A percentile compares a stretch with the other conserved stretches of the same genome.
Evolutionary conservation across 2,113 vertebrate genomes (phyloP).

Genomic region (Chunga burmeisteri): DNA sequence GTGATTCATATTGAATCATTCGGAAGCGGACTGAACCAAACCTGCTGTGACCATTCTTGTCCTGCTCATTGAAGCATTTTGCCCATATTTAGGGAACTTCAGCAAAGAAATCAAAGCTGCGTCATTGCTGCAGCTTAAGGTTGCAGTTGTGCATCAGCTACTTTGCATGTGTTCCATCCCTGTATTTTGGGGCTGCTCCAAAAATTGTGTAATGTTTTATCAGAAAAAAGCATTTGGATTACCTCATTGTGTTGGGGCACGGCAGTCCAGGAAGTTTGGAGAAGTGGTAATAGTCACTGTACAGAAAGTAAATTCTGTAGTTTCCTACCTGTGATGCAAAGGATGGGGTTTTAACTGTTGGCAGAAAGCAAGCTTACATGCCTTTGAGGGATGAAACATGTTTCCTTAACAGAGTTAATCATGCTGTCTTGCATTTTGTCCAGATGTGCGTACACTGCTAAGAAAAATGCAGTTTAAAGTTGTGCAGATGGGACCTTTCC

Average conservation of each 20-base stretch:
- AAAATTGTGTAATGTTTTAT: neutral
- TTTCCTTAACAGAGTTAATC: neutral
- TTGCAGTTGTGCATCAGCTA: neutral
- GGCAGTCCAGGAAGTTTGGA: neutral
- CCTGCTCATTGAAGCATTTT: neutral
- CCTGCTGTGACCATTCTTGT: neutral
- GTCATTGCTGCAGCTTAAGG: neutral
- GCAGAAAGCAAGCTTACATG: neutral
- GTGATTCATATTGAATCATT: neutral
- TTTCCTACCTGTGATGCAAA: neutral
- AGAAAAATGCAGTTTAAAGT: neutral
- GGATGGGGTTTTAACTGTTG: neutral
- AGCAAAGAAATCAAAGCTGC: neutral
- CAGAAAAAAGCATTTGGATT: neutral
- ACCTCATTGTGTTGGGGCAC: neutral
- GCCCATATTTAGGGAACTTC: neutral
- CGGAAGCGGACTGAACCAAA: neutral
- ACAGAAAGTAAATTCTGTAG: neutral
- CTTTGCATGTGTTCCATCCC: neutral
- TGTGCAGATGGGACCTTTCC: neutral
- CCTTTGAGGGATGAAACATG: neutral
- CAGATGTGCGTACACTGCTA: neutral
- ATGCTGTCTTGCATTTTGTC: neutral
- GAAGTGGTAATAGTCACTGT: neutral
- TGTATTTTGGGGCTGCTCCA: neutral